Evolutionary conservation across 2,888 invertebrate species (phyloP).

Genomic region (Drymonia ruficornis): DNA sequence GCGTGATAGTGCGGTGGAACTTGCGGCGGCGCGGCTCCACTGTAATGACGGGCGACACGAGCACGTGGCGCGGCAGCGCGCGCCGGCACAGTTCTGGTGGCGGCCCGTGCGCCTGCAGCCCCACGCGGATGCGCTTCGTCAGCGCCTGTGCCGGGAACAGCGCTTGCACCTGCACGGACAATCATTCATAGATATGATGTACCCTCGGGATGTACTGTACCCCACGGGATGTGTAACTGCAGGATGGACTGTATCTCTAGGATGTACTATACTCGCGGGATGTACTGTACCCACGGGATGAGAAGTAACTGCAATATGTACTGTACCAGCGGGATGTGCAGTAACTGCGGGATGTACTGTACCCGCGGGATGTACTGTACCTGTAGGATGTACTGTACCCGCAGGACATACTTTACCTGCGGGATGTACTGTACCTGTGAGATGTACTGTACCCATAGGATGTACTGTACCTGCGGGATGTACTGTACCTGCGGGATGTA

Average conservation of each 20-base stretch:
- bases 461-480: no score
- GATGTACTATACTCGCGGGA: slow-evolving; percentile 87
- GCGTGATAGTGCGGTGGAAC: slow-evolving; percentile 99
- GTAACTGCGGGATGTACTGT: no score
- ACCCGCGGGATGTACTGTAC: no score
- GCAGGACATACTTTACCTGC: no score
- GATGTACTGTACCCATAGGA: no score
- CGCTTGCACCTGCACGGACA: slow-evolving; percentile 84
- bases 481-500: no score
- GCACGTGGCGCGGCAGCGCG: slow-evolving; percentile 97
- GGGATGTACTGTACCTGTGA: slow-evolving; percentile 84
- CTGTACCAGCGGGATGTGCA: no score
- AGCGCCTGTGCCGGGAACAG: slow-evolving; percentile 97
- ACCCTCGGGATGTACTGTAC: slow-evolving; percentile 89
- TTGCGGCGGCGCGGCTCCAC: slow-evolving; percentile 98
- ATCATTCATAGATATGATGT: neutral
- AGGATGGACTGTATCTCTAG: no score
- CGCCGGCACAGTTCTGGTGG: slow-evolving; percentile 93
- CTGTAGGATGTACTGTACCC: no score
- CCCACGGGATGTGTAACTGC: no score
- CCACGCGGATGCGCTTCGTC: slow-evolving; percentile 99
- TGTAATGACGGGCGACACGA: slow-evolving; percentile 98
- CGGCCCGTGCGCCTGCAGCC: slow-evolving; percentile 98
- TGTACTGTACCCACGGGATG: slow-evolving; percentile 51
- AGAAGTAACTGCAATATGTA: no score